Evolutionary conservation across 2,113 vertebrate genomes (phyloP), one percentile per base, ranked within the genome.

Genomic region (Pachyramphus minor): DNA sequence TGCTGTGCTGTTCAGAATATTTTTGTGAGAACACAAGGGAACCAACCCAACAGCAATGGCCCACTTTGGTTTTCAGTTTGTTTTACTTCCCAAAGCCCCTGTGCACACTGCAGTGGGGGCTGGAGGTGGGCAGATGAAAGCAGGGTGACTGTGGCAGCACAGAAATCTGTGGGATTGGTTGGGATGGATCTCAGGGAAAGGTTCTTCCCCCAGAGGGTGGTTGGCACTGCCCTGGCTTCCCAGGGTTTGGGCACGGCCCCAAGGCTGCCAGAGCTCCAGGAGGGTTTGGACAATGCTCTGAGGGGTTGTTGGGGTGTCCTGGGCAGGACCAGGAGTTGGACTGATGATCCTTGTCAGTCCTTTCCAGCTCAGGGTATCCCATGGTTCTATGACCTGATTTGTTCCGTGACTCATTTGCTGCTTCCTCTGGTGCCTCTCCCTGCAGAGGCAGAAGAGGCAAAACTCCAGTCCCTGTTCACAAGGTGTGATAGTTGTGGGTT

Each of bases 281-380:
- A 52, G 13, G 0, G 0, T 39, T 52, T 67, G 77, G 44, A 24
- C 52, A 59, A 0, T 0, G 1, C 75, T 25, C 49, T 50, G 24
- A 50, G 58, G 44, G 27, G 5, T 39, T 50, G 44, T 25, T 25
- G n/a, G 35, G 42, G 15, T 25, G n/a, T 62, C 50, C 56, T 39
- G n/a, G 11, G 74, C 56, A 60, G 44, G n/a, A 28, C 27, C 44
- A 33, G 44, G 56, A 2, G 44, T 11, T 62, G 74, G 5, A 25
- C 22, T 49, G 42, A 31, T 39, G 21, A 25, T 50, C 35, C 41
- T 13, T 13, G 28, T 24, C n/a, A 16, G 15, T 60, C 27, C 27
- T 27, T 60, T 28, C 44, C 56, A 18, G 6, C 21, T 24, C n/a
- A 39, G 56, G n/a, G 11, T 60, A 30, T 60, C 33, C 35, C 56